These are phyloP conservation scores for Lysandra bellargus DNA, from an alignment of 2,888 invertebrate genomes.

Conservation along the genomic window DNA sequence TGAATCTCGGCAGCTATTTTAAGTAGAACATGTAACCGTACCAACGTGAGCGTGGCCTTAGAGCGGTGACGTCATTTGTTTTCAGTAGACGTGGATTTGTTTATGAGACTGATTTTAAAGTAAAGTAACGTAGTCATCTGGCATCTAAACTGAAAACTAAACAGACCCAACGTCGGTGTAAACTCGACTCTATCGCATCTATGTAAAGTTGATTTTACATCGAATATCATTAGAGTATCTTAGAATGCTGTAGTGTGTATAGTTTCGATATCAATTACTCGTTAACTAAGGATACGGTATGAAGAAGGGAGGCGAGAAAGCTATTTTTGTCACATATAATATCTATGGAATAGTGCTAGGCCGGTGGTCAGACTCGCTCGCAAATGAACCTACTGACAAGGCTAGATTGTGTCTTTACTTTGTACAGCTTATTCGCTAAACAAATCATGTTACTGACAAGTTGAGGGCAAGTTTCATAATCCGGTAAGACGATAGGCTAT, in stretches of 20 bases:
- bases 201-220: background rate
- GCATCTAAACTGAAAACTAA: constrained; percentile 32
- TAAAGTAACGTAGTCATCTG: constrained; percentile 60
- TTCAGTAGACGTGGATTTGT: constrained; percentile 47
- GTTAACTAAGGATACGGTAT: constrained; percentile 58
- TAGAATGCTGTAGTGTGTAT: constrained; percentile 41
- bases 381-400: constrained; percentile 37
- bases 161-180: constrained; percentile 2
- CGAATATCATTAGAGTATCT: constrained; percentile 20
- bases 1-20: background rate
- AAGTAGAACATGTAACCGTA: background rate
- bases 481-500: too few relatives aligned
- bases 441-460: background rate
- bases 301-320: constrained; percentile 62
- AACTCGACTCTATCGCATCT: constrained; percentile 29
- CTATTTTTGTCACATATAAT: constrained; percentile 76
- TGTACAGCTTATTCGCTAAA: background rate
- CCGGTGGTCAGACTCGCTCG: constrained; percentile 68
- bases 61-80: constrained; percentile 26
- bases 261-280: constrained; percentile 53
- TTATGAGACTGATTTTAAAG: constrained; percentile 78
- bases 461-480: background rate
- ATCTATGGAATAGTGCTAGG: constrained; percentile 57
- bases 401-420: background rate
- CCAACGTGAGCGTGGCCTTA: constrained; percentile 25